A percentile compares a stretch with the other conserved stretches of the same genome.
Conservation (phyloP, 1,140 invertebrate genomes). For the Calycopis cecrops region DNA sequence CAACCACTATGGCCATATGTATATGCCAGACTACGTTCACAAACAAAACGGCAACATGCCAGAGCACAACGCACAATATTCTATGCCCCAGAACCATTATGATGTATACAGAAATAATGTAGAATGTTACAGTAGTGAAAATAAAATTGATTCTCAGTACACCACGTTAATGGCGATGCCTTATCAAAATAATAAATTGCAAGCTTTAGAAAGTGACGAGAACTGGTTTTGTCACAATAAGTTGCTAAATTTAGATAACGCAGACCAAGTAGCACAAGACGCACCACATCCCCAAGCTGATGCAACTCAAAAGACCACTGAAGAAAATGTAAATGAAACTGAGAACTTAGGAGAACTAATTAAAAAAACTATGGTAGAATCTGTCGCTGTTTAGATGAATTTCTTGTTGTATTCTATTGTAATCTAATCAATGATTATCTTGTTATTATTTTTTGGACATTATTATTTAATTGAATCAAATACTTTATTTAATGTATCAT, state of each 20-base stretch:
- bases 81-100: constrained; percentile 54
- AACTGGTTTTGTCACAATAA: constrained; percentile 70
- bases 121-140: constrained; percentile 52
- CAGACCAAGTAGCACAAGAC: constrained; percentile 79
- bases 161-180: constrained; percentile 75
- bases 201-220: constrained; percentile 68
- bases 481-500: constrained; percentile 28
- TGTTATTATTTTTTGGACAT: constrained; percentile 68
- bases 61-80: constrained; percentile 52
- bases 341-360: constrained; percentile 95
- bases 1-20: constrained; percentile 74
- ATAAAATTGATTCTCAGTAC: constrained; percentile 72
- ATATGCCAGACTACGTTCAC: constrained; percentile 65
- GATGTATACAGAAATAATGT: constrained; percentile 59
- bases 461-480: constrained; percentile 35
- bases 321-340: constrained; percentile 44
- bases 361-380: constrained; percentile 94
- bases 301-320: constrained; percentile 27
- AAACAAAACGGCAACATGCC: constrained; percentile 48
- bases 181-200: constrained; percentile 80
- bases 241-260: constrained; percentile 52
- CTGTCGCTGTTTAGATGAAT: constrained; percentile 84
- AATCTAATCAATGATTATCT: constrained; percentile 58
- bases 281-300: constrained; percentile 76
- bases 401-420: constrained; percentile 63